A percentile compares a stretch with the other conserved stretches of the same genome.
Evolutionary conservation across 2,797 vertebrate species (phyloP).

Genomic region (Moxostoma hubbsi): DNA sequence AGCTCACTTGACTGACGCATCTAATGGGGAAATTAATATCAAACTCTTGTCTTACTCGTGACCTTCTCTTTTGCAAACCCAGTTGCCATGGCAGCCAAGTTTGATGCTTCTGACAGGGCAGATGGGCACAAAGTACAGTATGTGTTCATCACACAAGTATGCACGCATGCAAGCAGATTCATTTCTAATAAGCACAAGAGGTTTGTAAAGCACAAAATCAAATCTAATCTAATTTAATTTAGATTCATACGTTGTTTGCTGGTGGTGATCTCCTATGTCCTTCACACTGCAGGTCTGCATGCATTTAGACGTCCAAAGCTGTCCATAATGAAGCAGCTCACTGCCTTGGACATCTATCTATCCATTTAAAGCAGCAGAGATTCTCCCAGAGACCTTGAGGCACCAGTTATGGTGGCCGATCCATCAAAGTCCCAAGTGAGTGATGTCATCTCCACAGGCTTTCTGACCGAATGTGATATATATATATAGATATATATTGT

Average conservation of each 20-base stretch:
- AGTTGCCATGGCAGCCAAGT: slow-evolving; percentile 77
- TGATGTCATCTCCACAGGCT: slow-evolving; percentile 73
- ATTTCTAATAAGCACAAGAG: slow-evolving; percentile 28
- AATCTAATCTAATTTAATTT: background rate
- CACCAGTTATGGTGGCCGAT: slow-evolving; percentile 67
- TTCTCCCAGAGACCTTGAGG: slow-evolving; percentile 72
- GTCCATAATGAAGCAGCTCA: slow-evolving; percentile 32
- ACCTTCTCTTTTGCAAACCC: slow-evolving; percentile 73
- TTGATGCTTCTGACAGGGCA: slow-evolving; percentile 78
- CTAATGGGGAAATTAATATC: slow-evolving; percentile 50
- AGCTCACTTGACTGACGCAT: slow-evolving; percentile 3
- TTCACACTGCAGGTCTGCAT: slow-evolving; percentile 6
- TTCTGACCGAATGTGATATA: slow-evolving; percentile 49
- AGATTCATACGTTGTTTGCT: background rate
- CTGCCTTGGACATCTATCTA: slow-evolving; percentile 34
- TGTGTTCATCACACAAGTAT: slow-evolving; percentile 64
- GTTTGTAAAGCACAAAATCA: background rate
- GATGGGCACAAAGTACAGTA: slow-evolving; percentile 64
- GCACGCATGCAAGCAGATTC: slow-evolving; percentile 46
- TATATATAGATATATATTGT: slow-evolving; percentile 5
- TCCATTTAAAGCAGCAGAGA: slow-evolving; percentile 66
- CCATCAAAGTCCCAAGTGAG: slow-evolving; percentile 72
- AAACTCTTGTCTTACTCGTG: slow-evolving; percentile 71
- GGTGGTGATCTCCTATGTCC: slow-evolving; percentile 14
- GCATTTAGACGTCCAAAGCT: slow-evolving; percentile 13